Percentiles rank a stretch among this genome's conserved stretches.
Conservation (phyloP, 2,113 vertebrate species). For the Hypocryptadius cinnamomeus region DNA sequence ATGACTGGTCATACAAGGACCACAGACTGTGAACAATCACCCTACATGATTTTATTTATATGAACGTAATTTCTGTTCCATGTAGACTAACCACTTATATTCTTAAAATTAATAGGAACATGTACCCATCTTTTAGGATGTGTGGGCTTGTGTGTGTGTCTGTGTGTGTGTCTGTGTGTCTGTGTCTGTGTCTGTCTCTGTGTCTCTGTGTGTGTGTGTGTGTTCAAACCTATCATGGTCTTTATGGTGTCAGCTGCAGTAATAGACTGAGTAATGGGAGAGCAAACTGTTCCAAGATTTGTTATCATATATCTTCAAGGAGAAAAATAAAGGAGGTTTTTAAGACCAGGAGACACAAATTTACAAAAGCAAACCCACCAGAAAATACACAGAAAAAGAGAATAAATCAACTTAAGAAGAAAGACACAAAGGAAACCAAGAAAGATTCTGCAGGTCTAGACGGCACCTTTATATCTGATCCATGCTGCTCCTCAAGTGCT, state of each 20-base stretch:
- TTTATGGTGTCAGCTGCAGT: background rate
- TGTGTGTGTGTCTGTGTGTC: no score
- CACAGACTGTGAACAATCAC: background rate
- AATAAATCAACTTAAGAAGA: background rate
- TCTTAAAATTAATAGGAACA: background rate
- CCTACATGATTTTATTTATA: background rate
- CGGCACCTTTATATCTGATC: background rate
- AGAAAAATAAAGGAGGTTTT: background rate
- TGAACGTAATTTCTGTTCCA: background rate
- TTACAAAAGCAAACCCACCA: background rate
- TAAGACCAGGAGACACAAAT: background rate
- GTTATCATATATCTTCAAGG: background rate
- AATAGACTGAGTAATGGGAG: background rate
- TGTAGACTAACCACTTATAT: background rate
- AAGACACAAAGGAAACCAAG: background rate
- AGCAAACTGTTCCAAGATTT: background rate
- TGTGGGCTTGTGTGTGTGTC: background rate
- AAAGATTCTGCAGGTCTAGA: background rate
- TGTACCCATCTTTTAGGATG: background rate
- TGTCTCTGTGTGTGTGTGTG: fast-evolving
- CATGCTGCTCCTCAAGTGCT: background rate
- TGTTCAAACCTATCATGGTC: background rate
- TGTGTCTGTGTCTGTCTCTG: no score
- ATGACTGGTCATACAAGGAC: background rate
- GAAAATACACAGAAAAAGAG: background rate